Base-by-base conservation (phyloP, 2,888 invertebrate genomes). In the Allolobophora icterica region DNA sequence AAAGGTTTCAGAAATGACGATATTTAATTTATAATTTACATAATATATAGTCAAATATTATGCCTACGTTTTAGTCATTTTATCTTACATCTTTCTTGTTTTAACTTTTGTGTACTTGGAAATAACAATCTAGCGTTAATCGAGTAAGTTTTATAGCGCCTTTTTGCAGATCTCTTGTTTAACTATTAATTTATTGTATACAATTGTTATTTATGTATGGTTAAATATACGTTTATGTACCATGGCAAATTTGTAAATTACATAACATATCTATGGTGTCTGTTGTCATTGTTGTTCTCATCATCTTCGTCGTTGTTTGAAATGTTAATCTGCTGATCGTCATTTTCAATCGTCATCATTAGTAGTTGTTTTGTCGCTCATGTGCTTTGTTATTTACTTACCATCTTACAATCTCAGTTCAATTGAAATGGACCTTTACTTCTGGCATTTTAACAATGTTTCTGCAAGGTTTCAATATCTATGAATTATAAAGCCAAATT, bases 1-100 rank as follows among this genome's bases (percentile, higher is more conserved):
- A 71, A 71, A 71, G n/a, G n/a, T n/a, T 58, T n/a, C n/a, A 71
- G n/a, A 71, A 71, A 71, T 71, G n/a, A 71, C 71, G 71, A 71
- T n/a, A n/a, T 71, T 71, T 30, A 71, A 71, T 30, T 71, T 71
- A 71, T n/a, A 71, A 71, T n/a, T 71, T 71, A 71, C n/a, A n/a
- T 8, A 71, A 71, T 71, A 21, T 21, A 71, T 71, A 71, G 71
- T 71, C 71, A 30, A 71, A n/a, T 71, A 71, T 71, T n/a, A 71
- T 71, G 71, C 19, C 2, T 52, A 52, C 24, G 52, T 52, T 71
- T 71, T n/a, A 71, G 30, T 71, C 71, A 11, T 71, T 71, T 71
- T 71, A 52, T 71, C 71, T 71, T 30, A n/a, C n/a, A 71, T 71
- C 71, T 71, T 71, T 30, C 17, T n/a, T 52, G 21, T 52, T 71